Base-by-base conservation (phyloP, 2,797 vertebrate genomes). In the Orientallactaga sibirica region DNA sequence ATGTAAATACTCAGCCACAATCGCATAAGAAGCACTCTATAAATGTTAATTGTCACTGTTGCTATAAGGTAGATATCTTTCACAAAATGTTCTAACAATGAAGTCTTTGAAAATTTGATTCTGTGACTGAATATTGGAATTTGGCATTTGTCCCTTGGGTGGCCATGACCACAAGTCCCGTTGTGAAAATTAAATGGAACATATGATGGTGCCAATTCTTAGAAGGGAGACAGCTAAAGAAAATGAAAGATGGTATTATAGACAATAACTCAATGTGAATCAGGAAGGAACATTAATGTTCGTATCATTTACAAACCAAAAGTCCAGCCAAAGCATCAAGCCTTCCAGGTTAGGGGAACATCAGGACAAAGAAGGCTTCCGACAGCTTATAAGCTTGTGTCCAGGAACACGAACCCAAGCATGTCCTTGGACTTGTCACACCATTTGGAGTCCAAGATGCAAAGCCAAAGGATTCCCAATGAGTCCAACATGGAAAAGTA, bases 221-320 rank as follows among this genome's bases (percentile, higher is more conserved):
- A 84, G 66, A 76, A 93, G 79, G n/a, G 73, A 95, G 55, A 73
- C 33, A 91, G 90, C 66, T 76, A 81, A 78, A 62, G 86, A 89
- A 89, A 91, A 79, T 27, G 52, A 67, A 86, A 18, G 55, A 41
- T 48, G 55, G 33, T 64, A 7, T 82, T 68, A 64, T 1, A 80
- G 41, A 88, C 76, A 79, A 71, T 68, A 79, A n/a, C 19, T 85
- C 61, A 66, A 10, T 84, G 58, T 61, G 82, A 92, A 82, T 61
- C 66, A 88, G 76, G 61, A 93, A 86, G 22, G 11, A 37, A 79
- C 24, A 7, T 29, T 86, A 90, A 25, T 71, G 92, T 83, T 80
- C 29, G 76, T 88, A 67, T 80, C 79, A 83, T 58, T 90, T n/a
- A 75, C n/a, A 37, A 87, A 90, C n/a, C 29, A 48, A 70, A 88